These are phyloP conservation scores for Ophonus ardosiacus DNA, from an alignment of 2,888 invertebrate species.

Conservation along the genomic window DNA sequence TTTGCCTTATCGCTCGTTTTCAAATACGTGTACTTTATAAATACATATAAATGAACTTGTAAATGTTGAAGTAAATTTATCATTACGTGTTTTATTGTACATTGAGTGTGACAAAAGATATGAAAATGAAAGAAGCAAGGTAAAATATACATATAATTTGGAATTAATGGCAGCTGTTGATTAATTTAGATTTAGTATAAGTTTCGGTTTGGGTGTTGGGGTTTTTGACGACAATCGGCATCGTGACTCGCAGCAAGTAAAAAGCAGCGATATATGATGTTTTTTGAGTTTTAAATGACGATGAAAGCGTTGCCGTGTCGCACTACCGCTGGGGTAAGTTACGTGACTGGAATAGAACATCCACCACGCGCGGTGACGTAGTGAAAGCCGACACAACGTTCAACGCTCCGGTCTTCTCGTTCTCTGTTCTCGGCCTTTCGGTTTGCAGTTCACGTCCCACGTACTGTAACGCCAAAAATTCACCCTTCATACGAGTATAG, in stretches of 20 bases:
- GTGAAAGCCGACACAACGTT: slow-evolving; percentile 44
- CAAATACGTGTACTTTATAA: background rate
- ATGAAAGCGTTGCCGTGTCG: slow-evolving; percentile 74
- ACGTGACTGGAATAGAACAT: slow-evolving; percentile 70
- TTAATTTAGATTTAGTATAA: background rate
- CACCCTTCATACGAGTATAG: background rate
- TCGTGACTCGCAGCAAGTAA: slow-evolving; percentile 68
- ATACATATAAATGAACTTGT: no score
- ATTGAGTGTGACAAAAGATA: no score
- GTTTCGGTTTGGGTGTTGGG: background rate
- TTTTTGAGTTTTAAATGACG: slow-evolving; percentile 74
- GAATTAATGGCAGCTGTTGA: background rate
- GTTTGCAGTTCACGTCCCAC: background rate
- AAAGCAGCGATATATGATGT: slow-evolving; percentile 73
- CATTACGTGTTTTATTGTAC: no score
- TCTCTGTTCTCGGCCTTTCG: background rate
- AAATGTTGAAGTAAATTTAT: no score
- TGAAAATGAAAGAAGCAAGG: no score
- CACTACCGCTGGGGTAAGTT: slow-evolving; percentile 70
- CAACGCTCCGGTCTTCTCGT: slow-evolving; percentile 1
- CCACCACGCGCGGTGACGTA: slow-evolving; percentile 25
- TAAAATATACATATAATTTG: background rate
- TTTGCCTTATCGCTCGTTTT: background rate
- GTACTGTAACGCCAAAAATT: slow-evolving; percentile 47
- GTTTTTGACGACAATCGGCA: slow-evolving; percentile 64